Percentiles rank a stretch among this genome's conserved stretches.
These are phyloP conservation scores for Neoarius graeffei DNA, from an alignment of 2,113 vertebrate species.

Conservation along the genomic window DNA sequence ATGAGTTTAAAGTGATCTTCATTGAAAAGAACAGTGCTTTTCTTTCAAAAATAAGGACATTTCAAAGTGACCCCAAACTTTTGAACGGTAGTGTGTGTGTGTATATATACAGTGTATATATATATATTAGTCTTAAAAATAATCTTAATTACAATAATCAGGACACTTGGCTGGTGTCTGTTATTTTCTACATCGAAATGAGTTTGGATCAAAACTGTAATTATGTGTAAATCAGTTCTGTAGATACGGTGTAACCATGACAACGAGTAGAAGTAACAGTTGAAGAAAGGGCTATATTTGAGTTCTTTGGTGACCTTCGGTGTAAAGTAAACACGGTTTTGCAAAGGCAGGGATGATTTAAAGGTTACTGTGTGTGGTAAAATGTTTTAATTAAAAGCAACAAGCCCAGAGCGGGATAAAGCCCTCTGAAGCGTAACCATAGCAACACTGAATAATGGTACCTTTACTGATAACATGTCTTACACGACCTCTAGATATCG, in stretches of 20 bases:
- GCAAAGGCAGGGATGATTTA: neutral
- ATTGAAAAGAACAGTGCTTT: too few relatives aligned
- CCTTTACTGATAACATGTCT: neutral
- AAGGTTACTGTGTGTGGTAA: neutral
- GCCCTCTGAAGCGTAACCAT: neutral
- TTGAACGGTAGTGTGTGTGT: too few relatives aligned
- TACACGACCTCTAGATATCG: neutral
- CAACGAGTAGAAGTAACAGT: neutral
- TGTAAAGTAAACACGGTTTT: neutral
- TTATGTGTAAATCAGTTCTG: neutral
- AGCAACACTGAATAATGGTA: neutral
- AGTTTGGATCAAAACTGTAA: neutral
- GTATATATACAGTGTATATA: too few relatives aligned
- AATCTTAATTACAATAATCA: neutral
- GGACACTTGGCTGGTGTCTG: neutral
- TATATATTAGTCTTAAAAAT: neutral
- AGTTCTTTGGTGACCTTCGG: neutral
- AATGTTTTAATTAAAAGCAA: slow-evolving; percentile 14
- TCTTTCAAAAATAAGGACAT: too few relatives aligned
- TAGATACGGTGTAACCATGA: neutral
- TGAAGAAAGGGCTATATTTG: neutral
- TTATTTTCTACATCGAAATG: neutral
- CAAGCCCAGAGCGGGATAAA: neutral
- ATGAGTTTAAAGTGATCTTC: too few relatives aligned
- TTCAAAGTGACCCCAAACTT: too few relatives aligned